Evolutionary conservation across 2,888 invertebrate species (phyloP).

Genomic region (Apomyelois bistriatella): DNA sequence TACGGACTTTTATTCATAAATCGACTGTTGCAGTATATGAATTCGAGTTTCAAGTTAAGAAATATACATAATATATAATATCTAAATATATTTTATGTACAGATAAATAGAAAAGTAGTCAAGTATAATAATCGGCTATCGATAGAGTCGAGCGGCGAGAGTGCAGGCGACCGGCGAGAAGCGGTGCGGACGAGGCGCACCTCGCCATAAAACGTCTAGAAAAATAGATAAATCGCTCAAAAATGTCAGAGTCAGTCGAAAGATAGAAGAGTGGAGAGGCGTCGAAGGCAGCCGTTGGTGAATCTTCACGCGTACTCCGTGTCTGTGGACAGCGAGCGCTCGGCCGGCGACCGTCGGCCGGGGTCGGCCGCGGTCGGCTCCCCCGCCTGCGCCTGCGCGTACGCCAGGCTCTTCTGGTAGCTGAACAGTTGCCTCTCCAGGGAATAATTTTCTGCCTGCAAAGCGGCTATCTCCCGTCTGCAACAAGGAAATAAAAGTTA

Average conservation of each 20-base stretch:
- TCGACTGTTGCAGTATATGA: conserved; percentile 78
- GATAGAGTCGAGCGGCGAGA: conserved; percentile 76
- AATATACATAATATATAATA: conserved; percentile 79
- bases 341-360: conserved; percentile 74
- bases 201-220: conserved; percentile 79
- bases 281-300: conserved; percentile 37
- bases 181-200: conserved; percentile 77
- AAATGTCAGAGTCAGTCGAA: conserved; percentile 79
- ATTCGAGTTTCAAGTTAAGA: conserved; percentile 77
- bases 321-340: conserved; percentile 83
- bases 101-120: conserved; percentile 79
- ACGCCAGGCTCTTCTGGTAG: conserved; percentile 89
- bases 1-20: conserved; percentile 74
- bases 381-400: conserved; percentile 82
- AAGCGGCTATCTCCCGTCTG: conserved; percentile 87
- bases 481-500: conserved; percentile 29
- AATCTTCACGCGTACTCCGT: conserved; percentile 86
- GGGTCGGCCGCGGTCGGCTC: conserved; percentile 62
- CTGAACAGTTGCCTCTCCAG: conserved; percentile 90
- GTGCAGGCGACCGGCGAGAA: conserved; percentile 76
- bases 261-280: conserved; percentile 62
- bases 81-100: conserved; percentile 80
- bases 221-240: conserved; percentile 81
- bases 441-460: conserved; percentile 91
- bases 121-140: conserved; percentile 77